Evolutionary conservation across 2,797 vertebrate species (phyloP), one percentile per base, ranked within the genome.

Genomic region (Monodelphis domestica): DNA sequence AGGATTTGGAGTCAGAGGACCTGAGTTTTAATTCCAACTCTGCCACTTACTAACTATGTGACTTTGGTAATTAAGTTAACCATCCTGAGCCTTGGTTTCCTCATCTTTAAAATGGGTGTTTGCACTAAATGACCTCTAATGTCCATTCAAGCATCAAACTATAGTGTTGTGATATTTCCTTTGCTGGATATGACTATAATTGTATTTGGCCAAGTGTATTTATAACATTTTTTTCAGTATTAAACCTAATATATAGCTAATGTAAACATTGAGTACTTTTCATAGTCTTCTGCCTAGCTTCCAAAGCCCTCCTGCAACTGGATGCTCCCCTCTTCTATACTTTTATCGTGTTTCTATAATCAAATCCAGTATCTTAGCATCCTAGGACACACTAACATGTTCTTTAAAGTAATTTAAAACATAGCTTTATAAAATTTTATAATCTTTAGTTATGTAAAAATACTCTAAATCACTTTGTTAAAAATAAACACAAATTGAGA

Each of bases 351-450:
- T 70, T 70, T 17, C 63, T 70, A n/a, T 38, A 24, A 70, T 63
- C n/a, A 70, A 38, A 5, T 70, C 15, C 5, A 70, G 15, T 38
- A 70, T 21, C 2, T 15, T 63, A 0, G n/a, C 33, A 15, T n/a
- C n/a, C 63, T 70, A 21, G 70, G n/a, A 5, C 7, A 70, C 24
- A 70, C 38, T 70, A 70, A 38, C n/a, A 70, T 70, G n/a, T 38
- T 38, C 21, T 33, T 45, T 45, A 78, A 78, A 26, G 9, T 21
- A 78, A 45, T 94, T 94, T 92, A 21, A 91, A 59, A 38, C 78
- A 88, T n/a, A 53, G 54, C 87, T 91, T 96, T 94, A 29, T 78
- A 89, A 53, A 24, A 3, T 12, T 91, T 59, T 90, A 52, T 54
- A 89, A 90, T 78, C n/a, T n/a, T n/a, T n/a, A n/a, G n/a, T n/a